Evolutionary conservation across 2,113 vertebrate genomes (phyloP), one percentile per base, ranked within the genome.

Genomic region (Oreocharis arfaki): DNA sequence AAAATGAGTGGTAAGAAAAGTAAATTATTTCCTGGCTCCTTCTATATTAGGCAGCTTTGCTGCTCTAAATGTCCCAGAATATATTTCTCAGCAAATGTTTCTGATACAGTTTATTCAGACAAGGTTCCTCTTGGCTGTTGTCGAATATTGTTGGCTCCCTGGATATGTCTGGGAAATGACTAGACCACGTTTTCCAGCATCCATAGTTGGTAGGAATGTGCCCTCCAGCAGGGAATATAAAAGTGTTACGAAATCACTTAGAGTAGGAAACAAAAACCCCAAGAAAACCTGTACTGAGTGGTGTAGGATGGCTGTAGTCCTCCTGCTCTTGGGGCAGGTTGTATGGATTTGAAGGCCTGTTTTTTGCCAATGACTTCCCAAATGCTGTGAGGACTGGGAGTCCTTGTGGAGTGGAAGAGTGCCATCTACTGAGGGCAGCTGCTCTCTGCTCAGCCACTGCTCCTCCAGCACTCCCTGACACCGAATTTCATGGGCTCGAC

Each of bases 341-440:
- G 20, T 6, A 1, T 16, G 33, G 41, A 4, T 78, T 17, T 27
- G 37, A 33, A 67, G 39, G 26, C 5, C n/a, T 50, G 56, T 7
- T 44, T 63, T 89, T 55, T n/a, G 30, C 3, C 10, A 2, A 0
- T 14, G 35, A 8, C 11, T 55, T 30, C 42, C 57, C 21, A 11
- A 30, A 13, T 6, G 39, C 33, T 30, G 14, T 3, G 28, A 27
- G 77, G n/a, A 0, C 2, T 8, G 16, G 7, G 46, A 37, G 3
- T 77, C 11, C 1, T 39, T 71, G 7, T 6, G 55, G 82, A 80
- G 85, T 16, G 95, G 71, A 95, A 83, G 68, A 90, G 87, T 90
- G 95, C 95, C 93, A 94, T 35, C 96, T 97, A 17, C 96, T 71
- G 95, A 87, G 44, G 13, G 56, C 69, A 24, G 46, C 49, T 9